These are phyloP conservation scores for Bombus ignitus DNA, from an alignment of 1,140 invertebrate genomes.

Conservation along the genomic window DNA sequence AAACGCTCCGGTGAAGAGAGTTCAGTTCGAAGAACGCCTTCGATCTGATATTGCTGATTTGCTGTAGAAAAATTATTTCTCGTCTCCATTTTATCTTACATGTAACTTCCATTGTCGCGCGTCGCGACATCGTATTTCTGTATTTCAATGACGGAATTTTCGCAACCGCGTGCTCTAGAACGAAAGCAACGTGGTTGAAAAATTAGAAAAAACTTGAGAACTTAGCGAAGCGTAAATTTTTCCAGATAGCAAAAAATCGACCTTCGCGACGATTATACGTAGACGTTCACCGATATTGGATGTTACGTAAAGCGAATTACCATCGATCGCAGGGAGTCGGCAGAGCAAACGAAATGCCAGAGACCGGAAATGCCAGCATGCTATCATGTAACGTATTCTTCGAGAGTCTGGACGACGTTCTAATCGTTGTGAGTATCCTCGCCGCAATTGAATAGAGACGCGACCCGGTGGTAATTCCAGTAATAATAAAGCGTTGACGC, in stretches of 20 bases:
- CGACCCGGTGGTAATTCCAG: slow-evolving; percentile 29
- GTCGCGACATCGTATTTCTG: not conserved
- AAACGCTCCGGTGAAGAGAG: not conserved
- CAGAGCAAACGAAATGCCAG: too few species aligned
- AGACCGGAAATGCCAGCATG: not conserved
- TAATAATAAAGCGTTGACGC: slow-evolving; percentile 45
- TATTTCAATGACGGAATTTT: not conserved
- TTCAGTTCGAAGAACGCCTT: not conserved
- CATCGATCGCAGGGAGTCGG: not conserved
- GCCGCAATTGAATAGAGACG: slow-evolving; percentile 20
- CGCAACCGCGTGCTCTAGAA: too few species aligned
- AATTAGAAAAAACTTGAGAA: not conserved
- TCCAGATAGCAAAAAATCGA: not conserved
- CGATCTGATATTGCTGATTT: not conserved
- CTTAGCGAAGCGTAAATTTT: not conserved
- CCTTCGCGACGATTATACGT: not conserved
- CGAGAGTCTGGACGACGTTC: not conserved
- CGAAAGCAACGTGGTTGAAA: not conserved
- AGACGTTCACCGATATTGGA: not conserved
- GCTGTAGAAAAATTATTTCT: too few species aligned
- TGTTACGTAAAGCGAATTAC: slow-evolving; percentile 13
- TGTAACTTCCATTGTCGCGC: not conserved
- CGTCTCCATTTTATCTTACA: too few species aligned
- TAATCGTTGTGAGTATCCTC: slow-evolving; percentile 25
- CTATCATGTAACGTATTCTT: too few species aligned